Base-by-base conservation (phyloP, 2,797 vertebrate genomes). In the Gouania willdenowi region DNA sequence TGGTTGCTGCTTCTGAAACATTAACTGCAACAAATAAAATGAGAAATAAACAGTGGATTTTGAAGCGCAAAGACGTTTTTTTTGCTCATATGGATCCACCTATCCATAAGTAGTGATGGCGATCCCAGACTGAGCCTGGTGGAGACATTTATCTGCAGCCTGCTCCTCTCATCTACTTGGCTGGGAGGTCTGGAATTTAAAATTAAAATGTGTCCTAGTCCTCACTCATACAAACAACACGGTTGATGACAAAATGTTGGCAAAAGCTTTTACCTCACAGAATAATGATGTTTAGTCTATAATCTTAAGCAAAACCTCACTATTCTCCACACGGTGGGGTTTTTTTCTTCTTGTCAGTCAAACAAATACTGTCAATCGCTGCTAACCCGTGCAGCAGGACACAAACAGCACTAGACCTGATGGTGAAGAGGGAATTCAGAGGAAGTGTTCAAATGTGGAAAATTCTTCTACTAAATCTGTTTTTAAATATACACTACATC, bases 181-280 rank as follows among this genome's bases (percentile, higher is more conserved):
- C 68, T 79, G 70, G 52, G 48, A 72, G 17, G 63, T 65, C 74
- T 77, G 68, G 77, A 83, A 83, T 81, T 78, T 82, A 81, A 77
- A 83, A 83, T 81, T 78, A 82, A 81, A 82, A 82, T 74, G 77
- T 78, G 71, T 39, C 71, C 76, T 61, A 79, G 19, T 19, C n/a
- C n/a, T n/a, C n/a, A n/a, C n/a, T n/a, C 60, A 57, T 71, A 75
- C 66, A 34, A 50, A 22, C 8, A 39, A 2, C 14, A 12, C 37
- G 21, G 20, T n/a, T n/a, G n/a, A n/a, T n/a, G n/a, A 8, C 37
- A 2, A 2, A 5, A 2, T 5, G 8, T 30, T 20, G 23, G 4
- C 39, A 40, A 1, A 18, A 11, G 8, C 30, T 51, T 32, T 33
- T 17, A 29, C 50, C 23, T 51, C 6, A 40, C 2, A 1, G 10